Percentiles rank a stretch among this genome's conserved stretches.
Evolutionary conservation across 2,797 vertebrate genomes (phyloP).

Genomic region (Hoplostethus atlanticus): DNA sequence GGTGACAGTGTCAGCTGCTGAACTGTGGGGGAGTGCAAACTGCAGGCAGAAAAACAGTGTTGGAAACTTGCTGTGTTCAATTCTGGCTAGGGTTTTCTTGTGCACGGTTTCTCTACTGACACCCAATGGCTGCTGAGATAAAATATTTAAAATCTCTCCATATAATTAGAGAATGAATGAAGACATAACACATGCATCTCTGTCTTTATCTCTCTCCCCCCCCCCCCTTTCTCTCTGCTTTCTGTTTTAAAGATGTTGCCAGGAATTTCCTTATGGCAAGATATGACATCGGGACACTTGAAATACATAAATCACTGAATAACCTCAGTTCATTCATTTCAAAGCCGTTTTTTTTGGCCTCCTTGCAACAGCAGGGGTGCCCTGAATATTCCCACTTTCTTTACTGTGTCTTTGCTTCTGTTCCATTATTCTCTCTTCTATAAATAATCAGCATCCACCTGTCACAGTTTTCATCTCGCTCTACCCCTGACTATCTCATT

Average conservation of each 20-base stretch:
- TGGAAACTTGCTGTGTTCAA: slow-evolving; percentile 32
- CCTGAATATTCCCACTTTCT: slow-evolving; percentile 32
- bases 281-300: no score
- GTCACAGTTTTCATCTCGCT: slow-evolving; percentile 28
- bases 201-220: not conserved
- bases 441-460: slow-evolving; percentile 45
- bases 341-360: no score
- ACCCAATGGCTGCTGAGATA: slow-evolving; percentile 65
- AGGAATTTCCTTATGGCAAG: no score
- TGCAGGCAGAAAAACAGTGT: slow-evolving; percentile 54
- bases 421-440: not conserved
- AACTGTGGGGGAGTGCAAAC: slow-evolving; percentile 69
- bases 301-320: no score
- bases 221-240: no score
- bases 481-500: slow-evolving; percentile 22
- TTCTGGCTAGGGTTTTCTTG: slow-evolving; percentile 30
- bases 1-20: slow-evolving; percentile 71
- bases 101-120: slow-evolving; percentile 74
- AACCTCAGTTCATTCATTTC: no score
- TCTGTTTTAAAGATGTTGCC: no score
- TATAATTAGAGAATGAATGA: slow-evolving; percentile 43
- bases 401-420: slow-evolving; percentile 11
- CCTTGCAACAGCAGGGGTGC: slow-evolving; percentile 5
- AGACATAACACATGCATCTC: slow-evolving; percentile 43
- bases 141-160: slow-evolving; percentile 50